phyloP scores from a whole-genome alignment of 2,888 invertebrate genomes.

The Strigamia crassipes region DNA sequence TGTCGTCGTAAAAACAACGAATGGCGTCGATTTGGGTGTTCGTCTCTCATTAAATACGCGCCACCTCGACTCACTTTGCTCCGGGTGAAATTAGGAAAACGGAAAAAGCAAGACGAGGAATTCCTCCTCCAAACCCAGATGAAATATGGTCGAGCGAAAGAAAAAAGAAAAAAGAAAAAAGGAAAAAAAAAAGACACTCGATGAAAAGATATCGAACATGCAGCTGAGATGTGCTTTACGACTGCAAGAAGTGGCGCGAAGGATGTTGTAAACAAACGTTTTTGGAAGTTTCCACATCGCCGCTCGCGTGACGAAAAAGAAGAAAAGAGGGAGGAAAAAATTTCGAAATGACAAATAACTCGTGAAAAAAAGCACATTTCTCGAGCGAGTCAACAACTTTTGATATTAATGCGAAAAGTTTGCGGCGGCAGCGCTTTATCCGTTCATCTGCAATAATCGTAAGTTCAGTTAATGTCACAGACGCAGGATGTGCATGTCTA shows the following conservation, averaged over 20 bases:
- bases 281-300: not conserved
- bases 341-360: not conserved
- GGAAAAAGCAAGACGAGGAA: conserved; percentile 2
- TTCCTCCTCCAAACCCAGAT: not conserved
- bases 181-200: not conserved
- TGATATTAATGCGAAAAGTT: conserved; percentile 10
- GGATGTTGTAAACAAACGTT: conserved; percentile 10
- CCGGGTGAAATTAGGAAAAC: conserved; percentile 16
- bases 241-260: conserved; percentile 3
- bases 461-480: not conserved
- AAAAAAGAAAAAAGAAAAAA: not conserved
- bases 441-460: too few relatives aligned
- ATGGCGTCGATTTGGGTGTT: conserved; percentile 42
- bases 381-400: not conserved
- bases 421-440: too few relatives aligned
- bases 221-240: not conserved
- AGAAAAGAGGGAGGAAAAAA: not conserved
- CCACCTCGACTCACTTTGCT: conserved; percentile 25
- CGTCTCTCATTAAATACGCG: conserved; percentile 38
- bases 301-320: not conserved
- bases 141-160: not conserved
- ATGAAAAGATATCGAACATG: conserved; percentile 11
- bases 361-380: not conserved
- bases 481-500: not conserved
- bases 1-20: conserved; percentile 42